Percentiles rank a stretch among this genome's conserved stretches.
Conservation (phyloP, 1,140 invertebrate species). For the Pachyrhynchus sulphureomaculatus region DNA sequence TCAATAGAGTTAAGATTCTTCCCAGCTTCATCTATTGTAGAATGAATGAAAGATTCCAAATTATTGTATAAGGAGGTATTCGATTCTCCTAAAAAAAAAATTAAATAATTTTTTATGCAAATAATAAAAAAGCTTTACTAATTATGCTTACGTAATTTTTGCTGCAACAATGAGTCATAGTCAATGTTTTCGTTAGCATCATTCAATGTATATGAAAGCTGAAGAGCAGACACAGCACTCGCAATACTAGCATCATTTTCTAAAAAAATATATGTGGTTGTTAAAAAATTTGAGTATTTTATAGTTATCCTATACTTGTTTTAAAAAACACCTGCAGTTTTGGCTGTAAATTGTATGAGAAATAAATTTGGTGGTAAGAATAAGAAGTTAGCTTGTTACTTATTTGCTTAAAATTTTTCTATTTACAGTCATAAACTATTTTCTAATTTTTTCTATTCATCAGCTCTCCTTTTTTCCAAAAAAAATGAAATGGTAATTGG, state of each 20-base stretch:
- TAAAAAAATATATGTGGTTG: constrained; percentile 21
- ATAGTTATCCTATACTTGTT: not conserved
- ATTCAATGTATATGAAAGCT: constrained; percentile 13
- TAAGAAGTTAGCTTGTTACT: too few relatives aligned
- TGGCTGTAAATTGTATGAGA: too few relatives aligned
- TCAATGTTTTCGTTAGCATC: constrained; percentile 26
- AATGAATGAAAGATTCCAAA: constrained; percentile 38
- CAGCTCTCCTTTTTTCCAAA: too few relatives aligned
- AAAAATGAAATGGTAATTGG: too few relatives aligned
- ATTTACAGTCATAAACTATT: too few relatives aligned
- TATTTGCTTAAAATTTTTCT: too few relatives aligned
- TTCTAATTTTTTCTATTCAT: too few relatives aligned
- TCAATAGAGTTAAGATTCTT: constrained; percentile 42
- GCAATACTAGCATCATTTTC: constrained; percentile 38
- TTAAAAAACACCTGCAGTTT: too few relatives aligned
- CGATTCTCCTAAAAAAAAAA: constrained; percentile 41
- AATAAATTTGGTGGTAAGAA: too few relatives aligned
- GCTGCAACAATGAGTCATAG: constrained; percentile 44
- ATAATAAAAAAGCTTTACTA: not conserved
- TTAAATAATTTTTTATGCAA: not conserved
- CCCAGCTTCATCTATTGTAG: constrained; percentile 34
- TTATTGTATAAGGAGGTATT: constrained; percentile 39
- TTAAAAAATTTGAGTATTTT: not conserved
- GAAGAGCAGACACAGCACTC: constrained; percentile 42
- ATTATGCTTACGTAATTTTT: constrained; percentile 43